Evolutionary conservation across 2,888 invertebrate species (phyloP).

Genomic region (Philereme transversata): DNA sequence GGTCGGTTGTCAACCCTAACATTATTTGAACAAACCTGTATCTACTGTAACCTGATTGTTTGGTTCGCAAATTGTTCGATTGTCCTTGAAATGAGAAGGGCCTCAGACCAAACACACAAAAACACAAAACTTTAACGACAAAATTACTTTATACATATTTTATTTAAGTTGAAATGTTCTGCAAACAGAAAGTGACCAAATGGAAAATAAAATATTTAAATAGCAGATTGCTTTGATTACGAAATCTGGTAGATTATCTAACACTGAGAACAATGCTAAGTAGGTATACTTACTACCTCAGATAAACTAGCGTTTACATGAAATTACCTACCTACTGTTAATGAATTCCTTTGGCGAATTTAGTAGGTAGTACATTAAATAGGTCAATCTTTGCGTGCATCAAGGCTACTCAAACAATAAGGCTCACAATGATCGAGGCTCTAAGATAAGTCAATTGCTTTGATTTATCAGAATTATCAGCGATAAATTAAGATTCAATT

Average conservation of each 20-base stretch:
- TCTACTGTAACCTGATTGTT: slow-evolving; percentile 30
- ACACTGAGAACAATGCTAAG: no score
- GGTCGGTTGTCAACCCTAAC: slow-evolving; percentile 19
- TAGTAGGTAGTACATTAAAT: slow-evolving; percentile 4
- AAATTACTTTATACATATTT: neutral
- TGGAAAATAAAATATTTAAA: no score
- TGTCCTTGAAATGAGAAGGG: slow-evolving; percentile 28
- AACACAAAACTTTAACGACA: slow-evolving; percentile 1
- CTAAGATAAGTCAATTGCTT: slow-evolving; percentile 13
- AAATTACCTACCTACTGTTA: neutral
- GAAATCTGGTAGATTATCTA: no score
- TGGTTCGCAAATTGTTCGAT: slow-evolving; percentile 13
- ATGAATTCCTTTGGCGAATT: slow-evolving; percentile 2
- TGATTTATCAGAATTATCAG: slow-evolving; percentile 23
- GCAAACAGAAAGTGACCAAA: no score
- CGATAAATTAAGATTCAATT: slow-evolving; percentile 17
- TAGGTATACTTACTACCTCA: no score
- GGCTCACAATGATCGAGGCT: slow-evolving; percentile 16
- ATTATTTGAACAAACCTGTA: slow-evolving; percentile 38
- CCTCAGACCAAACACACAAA: neutral
- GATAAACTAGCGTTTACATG: no score
- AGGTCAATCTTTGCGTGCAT: slow-evolving; percentile 25
- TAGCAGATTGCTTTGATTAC: no score
- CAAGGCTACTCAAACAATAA: slow-evolving; percentile 24
- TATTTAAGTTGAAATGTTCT: no score